These are phyloP conservation scores for Lucifuga dentata DNA, from an alignment of 2,113 vertebrate genomes.

Conservation along the genomic window DNA sequence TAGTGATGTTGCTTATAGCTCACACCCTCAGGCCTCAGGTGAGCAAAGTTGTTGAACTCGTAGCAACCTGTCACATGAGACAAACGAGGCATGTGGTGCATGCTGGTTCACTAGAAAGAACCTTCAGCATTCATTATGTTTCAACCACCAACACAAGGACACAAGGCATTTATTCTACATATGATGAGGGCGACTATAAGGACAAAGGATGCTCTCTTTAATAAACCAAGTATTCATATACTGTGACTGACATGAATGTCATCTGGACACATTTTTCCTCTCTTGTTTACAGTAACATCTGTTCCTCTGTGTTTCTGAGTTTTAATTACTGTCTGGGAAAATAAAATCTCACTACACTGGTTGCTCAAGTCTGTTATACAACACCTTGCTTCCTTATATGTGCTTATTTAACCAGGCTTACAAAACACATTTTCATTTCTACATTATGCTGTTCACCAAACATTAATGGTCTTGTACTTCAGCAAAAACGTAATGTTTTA, in stretches of 20 bases:
- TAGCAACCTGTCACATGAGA: conserved; percentile 28
- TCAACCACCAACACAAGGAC: conserved; percentile 52
- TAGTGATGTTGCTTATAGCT: neutral
- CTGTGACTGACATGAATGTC: conserved; percentile 2
- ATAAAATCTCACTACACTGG: conserved; percentile 47
- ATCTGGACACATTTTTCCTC: neutral
- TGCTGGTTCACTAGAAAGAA: conserved; percentile 10
- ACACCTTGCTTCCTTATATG: conserved; percentile 21
- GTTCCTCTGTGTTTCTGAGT: neutral
- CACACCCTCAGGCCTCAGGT: neutral
- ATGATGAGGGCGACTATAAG: conserved; percentile 29
- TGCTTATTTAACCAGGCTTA: neutral
- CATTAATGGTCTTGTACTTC: neutral
- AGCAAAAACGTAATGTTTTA: neutral
- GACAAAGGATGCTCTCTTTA: conserved; percentile 22
- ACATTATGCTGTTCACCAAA: neutral
- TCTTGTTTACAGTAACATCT: conserved; percentile 13
- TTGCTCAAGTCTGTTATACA: conserved; percentile 59
- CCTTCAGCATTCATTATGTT: conserved; percentile 40
- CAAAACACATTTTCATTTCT: conserved; percentile 24
- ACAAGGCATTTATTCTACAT: conserved; percentile 6
- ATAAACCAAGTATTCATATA: neutral
- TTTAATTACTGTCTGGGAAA: conserved; percentile 17
- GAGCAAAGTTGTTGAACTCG: neutral
- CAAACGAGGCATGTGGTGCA: conserved; percentile 14